Evolutionary conservation across 2,888 invertebrate species (phyloP).

Genomic region (Oxystoma pomonae): DNA sequence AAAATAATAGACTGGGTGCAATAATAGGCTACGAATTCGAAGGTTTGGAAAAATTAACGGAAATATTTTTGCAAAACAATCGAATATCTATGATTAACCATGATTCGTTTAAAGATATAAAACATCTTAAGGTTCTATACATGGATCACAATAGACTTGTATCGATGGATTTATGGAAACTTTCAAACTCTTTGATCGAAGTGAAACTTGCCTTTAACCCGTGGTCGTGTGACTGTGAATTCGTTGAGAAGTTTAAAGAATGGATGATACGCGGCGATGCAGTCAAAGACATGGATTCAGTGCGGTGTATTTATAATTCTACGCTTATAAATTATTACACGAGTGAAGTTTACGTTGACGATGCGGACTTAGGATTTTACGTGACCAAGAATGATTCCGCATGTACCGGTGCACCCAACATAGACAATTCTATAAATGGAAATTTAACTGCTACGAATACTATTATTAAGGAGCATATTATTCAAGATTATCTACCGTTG

Average conservation of each 20-base stretch:
- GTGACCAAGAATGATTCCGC: slow-evolving; percentile 55
- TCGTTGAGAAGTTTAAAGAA: slow-evolving; percentile 68
- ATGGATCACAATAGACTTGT: slow-evolving; percentile 70
- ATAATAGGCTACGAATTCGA: slow-evolving; percentile 78
- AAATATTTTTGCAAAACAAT: slow-evolving; percentile 72
- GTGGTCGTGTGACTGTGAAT: slow-evolving; percentile 82
- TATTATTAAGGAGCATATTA: slow-evolving; percentile 65
- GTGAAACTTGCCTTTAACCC: slow-evolving; percentile 68
- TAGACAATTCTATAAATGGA: slow-evolving; percentile 66
- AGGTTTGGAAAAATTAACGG: slow-evolving; percentile 66
- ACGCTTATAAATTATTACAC: slow-evolving; percentile 57
- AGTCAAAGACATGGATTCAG: slow-evolving; percentile 59
- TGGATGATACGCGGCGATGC: slow-evolving; percentile 67
- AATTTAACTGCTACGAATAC: slow-evolving; percentile 69
- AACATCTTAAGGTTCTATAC: slow-evolving; percentile 61
- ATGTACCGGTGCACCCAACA: slow-evolving; percentile 62
- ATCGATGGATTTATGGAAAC: slow-evolving; percentile 67
- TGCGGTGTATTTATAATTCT: slow-evolving; percentile 66
- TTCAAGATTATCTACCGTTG: slow-evolving; percentile 73
- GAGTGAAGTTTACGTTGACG: slow-evolving; percentile 55
- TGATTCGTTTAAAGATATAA: slow-evolving; percentile 64
- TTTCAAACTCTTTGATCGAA: slow-evolving; percentile 61
- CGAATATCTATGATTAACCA: slow-evolving; percentile 66
- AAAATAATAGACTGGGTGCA: slow-evolving; percentile 66
- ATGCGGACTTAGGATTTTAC: slow-evolving; percentile 58